Conservation (phyloP, 2,113 vertebrate genomes). For the Danionella cerebrum region DNA sequence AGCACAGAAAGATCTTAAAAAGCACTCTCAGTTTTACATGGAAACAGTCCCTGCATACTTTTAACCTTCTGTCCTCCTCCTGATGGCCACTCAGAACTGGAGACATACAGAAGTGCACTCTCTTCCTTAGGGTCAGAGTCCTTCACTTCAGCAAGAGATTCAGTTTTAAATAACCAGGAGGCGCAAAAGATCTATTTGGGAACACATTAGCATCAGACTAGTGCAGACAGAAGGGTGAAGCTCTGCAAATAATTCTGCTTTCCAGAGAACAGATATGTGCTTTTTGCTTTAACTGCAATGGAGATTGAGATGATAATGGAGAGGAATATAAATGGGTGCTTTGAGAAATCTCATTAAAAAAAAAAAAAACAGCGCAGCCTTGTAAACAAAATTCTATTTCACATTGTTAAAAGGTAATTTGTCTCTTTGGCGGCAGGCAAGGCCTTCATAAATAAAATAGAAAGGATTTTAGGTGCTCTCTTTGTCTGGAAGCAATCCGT, state of each 20-base stretch:
- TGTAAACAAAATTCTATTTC: constrained; percentile 76
- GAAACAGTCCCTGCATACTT: background rate
- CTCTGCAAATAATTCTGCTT: constrained; percentile 53
- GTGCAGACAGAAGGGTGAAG: background rate
- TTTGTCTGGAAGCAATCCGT: constrained; percentile 44
- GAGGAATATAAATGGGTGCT: constrained; percentile 63
- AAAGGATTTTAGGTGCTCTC: constrained; percentile 55
- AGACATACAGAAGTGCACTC: constrained; percentile 25
- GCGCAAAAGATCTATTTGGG: constrained; percentile 21
- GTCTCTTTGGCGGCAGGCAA: constrained; percentile 61
- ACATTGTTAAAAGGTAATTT: constrained; percentile 74
- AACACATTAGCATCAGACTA: constrained; percentile 35
- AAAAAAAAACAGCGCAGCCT: constrained; percentile 55
- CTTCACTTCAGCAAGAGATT: constrained; percentile 13
- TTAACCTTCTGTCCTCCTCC: constrained; percentile 32
- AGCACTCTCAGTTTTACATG: background rate
- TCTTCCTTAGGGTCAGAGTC: constrained; percentile 30
- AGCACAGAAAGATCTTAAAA: background rate
- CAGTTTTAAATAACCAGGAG: constrained; percentile 41
- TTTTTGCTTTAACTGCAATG: constrained; percentile 52
- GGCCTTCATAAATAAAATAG: constrained; percentile 69
- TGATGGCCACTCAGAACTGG: constrained; percentile 28
- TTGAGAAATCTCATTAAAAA: constrained; percentile 69
- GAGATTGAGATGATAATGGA: constrained; percentile 65
- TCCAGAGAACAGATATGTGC: constrained; percentile 50